Base-by-base conservation (phyloP, 2,797 vertebrate species). In the Podargus strigoides region DNA sequence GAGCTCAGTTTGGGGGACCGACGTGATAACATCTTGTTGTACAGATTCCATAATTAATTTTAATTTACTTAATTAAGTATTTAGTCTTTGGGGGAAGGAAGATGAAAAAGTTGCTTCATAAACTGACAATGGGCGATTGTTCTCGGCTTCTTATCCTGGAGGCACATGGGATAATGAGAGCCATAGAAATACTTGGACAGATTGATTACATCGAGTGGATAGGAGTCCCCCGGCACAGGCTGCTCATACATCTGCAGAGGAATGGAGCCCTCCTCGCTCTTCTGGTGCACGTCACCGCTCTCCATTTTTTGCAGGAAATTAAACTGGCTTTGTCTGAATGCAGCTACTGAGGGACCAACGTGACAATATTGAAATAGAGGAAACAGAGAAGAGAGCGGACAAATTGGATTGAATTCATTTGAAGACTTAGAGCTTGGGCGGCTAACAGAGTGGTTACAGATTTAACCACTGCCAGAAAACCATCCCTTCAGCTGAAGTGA, bases 11-110 rank as follows among this genome's bases (percentile, higher is more conserved):
- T 26, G 32, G 73, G 94, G 82, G 62, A 36, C 62, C 41, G 88
- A 50, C 27, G 0, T 0, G 90, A 96, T 87, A 91, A 60, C 85
- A 79, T 89, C 95, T 91, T 53, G 20, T 49, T 37, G 77, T 62
- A 74, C 32, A 24, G 66, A 78, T 52, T 55, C 92, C 7, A 0
- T 95, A 94, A 95, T 95, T 96, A 95, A 95, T 93, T 95, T 91
- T 72, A 93, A 94, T 95, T 92, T 89, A 66, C 83, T 96, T 97
- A 95, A 96, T 96, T 97, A 94, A 96, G 92, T 81, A 87, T 62
- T 19, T 85, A 66, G 78, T 92, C 92, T 91, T 82, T 52, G 69
- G 94, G 94, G 97, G 93, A 93, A 90, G 59, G 53, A 93, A 95
- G 77, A 86, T 93, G 90, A 90, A 80, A 77, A 90, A 91, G 89